A percentile compares a stretch with the other conserved stretches of the same genome.
Conservation (phyloP, 2,113 vertebrate genomes). For the Ancistrus triradiatus region DNA sequence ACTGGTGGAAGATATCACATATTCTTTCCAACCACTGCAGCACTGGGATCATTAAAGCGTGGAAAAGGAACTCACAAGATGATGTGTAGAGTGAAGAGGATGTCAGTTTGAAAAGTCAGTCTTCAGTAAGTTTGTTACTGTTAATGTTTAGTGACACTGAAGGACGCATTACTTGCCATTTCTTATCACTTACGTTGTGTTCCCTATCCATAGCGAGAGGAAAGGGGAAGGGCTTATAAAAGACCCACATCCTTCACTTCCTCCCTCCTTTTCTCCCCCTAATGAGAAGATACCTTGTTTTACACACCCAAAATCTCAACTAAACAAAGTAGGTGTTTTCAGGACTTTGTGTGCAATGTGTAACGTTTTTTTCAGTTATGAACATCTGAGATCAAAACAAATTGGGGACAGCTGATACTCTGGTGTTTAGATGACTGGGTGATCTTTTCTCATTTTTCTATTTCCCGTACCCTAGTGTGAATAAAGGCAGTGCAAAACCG, state of each 20-base stretch:
- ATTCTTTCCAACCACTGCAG: neutral
- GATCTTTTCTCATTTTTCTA: too few relatives aligned
- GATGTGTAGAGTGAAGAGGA: too few relatives aligned
- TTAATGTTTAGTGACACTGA: slow-evolving; percentile 12
- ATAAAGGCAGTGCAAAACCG: too few relatives aligned
- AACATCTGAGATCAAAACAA: too few relatives aligned
- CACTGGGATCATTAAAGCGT: slow-evolving; percentile 35
- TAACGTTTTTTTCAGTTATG: too few relatives aligned
- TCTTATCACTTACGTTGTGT: slow-evolving; percentile 35
- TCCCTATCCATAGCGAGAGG: slow-evolving; percentile 28
- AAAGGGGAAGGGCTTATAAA: slow-evolving; percentile 29
- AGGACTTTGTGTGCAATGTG: too few relatives aligned
- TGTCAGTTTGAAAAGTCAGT: too few relatives aligned
- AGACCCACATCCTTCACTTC: slow-evolving; percentile 45
- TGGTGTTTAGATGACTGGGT: too few relatives aligned
- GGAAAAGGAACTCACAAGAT: slow-evolving; percentile 16
- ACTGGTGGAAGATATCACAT: neutral
- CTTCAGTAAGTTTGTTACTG: neutral
- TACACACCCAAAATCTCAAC: neutral
- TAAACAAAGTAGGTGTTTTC: too few relatives aligned
- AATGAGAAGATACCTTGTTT: slow-evolving; percentile 29
- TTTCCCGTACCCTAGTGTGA: too few relatives aligned
- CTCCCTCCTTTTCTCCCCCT: neutral
- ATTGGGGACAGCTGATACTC: too few relatives aligned
- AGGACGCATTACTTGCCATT: slow-evolving; percentile 18